Evolutionary conservation across 2,888 invertebrate genomes (phyloP).

Genomic region (Calameuta idolon): DNA sequence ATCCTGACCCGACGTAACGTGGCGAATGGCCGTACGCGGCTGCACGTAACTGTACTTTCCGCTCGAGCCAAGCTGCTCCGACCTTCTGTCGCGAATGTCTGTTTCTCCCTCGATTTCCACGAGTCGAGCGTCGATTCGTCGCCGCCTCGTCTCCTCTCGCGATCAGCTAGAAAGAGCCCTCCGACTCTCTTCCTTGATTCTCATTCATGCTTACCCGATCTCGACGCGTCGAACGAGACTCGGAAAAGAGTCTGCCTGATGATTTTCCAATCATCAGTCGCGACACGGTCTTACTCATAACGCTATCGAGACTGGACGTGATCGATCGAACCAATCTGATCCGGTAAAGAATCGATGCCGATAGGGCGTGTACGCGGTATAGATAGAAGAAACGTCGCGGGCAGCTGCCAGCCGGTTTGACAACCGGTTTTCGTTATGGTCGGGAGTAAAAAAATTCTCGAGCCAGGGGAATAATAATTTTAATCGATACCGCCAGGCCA

Average conservation of each 20-base stretch:
- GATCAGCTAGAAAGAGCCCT: background rate
- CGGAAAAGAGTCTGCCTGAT: background rate
- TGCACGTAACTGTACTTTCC: constrained; percentile 38
- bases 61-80: constrained; percentile 18
- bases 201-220: background rate
- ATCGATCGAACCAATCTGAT: background rate
- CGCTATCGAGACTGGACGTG: background rate
- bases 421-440: constrained; percentile 28
- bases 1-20: constrained; percentile 38
- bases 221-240: background rate
- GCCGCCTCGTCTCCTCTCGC: background rate
- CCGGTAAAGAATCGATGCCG: background rate
- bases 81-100: constrained; percentile 4
- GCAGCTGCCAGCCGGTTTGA: constrained; percentile 31
- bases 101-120: background rate
- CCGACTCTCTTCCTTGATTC: background rate
- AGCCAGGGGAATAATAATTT: constrained; percentile 55
- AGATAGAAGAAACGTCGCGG: constrained; percentile 14
- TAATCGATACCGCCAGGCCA: constrained; percentile 53
- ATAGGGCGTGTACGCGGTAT: background rate
- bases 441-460: constrained; percentile 41
- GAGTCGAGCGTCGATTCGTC: background rate
- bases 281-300: background rate
- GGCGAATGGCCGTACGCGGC: constrained; percentile 19
- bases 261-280: background rate